Base-by-base conservation (phyloP, 2,797 vertebrate genomes). In the Cyclopterus lumpus region DNA sequence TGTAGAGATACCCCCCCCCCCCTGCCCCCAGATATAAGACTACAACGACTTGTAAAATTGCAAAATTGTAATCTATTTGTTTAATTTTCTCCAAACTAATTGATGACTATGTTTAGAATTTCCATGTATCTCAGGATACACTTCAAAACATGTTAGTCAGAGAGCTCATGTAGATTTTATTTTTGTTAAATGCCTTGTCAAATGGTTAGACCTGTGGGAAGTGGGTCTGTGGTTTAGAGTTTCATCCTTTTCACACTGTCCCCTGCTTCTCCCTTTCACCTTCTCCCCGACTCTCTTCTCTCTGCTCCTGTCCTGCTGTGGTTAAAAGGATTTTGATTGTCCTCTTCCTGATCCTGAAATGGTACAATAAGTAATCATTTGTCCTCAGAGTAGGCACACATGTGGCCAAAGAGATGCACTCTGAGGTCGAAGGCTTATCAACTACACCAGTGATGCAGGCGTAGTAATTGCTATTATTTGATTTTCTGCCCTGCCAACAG, bases 381-480 rank as follows among this genome's bases (percentile, higher is more conserved):
- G 72, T 74, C 62, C 81, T 74, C 60, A 82, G 44, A 73, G 42
- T 11, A 15, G 49, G 12, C 44, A 5, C 48, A 42, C 30, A 40
- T 53, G n/a, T 70, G 55, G 59, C 73, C 71, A 40, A 67, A 80
- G 51, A 74, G 69, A 71, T 57, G 59, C 64, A 73, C 65, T 53
- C 40, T 64, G 58, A 66, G 75, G 42, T 69, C 30, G 18, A 57
- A 74, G 46, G 58, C 79, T 86, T 77, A 74, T 87, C 60, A 68
- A 86, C 82, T 44, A 76, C 62, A 69, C 32, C 62, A 54, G 76
- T 22, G 66, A 69, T 80, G 63, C 79, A 67, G 67, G 73, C 65
- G 8, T 66, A 75, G 72, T 84, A 74, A 83, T 77, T 72, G 73
- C 77, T 86, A 62, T 87, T 77, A 89, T 89, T 88, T 76, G 85